Percentiles rank a stretch among this genome's conserved stretches.
phyloP scores from a whole-genome alignment of 2,797 vertebrate genomes.

The Chiloscyllium punctatum region DNA sequence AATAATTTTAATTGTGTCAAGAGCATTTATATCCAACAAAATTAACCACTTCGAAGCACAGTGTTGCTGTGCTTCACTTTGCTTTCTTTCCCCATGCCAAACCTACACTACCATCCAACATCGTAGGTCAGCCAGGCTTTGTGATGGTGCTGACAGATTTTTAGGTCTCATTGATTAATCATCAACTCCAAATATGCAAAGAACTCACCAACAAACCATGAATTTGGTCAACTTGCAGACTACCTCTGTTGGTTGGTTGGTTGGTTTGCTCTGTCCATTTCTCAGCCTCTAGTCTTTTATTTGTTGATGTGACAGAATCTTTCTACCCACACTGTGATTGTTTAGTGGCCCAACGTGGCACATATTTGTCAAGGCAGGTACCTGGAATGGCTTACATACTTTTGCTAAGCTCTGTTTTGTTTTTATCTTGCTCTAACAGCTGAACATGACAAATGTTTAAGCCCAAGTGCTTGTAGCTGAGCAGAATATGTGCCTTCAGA shows the following conservation, averaged over 20 bases:
- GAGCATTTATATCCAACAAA: background rate
- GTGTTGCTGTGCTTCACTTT: too few species aligned
- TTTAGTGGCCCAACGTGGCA: background rate
- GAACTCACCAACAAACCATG: background rate
- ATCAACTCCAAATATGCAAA: background rate
- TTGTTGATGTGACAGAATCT: background rate
- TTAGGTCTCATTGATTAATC: background rate
- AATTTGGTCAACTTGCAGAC: background rate
- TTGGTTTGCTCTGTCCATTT: background rate
- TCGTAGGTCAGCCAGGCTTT: background rate
- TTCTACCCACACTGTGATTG: background rate
- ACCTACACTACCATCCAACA: background rate
- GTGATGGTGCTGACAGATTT: background rate
- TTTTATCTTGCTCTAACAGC: conserved; percentile 3
- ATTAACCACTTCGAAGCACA: background rate
- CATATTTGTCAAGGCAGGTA: conserved; percentile 25
- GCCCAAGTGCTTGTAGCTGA: conserved; percentile 26
- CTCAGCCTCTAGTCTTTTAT: background rate
- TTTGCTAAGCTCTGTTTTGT: background rate
- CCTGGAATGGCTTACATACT: conserved; percentile 24
- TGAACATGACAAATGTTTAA: background rate
- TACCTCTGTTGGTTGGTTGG: background rate
- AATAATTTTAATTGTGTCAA: background rate
- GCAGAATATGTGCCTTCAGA: background rate
- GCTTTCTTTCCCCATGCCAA: too few species aligned